Conservation (phyloP, 2,888 invertebrate species). For the Drosophila fungiperda region DNA sequence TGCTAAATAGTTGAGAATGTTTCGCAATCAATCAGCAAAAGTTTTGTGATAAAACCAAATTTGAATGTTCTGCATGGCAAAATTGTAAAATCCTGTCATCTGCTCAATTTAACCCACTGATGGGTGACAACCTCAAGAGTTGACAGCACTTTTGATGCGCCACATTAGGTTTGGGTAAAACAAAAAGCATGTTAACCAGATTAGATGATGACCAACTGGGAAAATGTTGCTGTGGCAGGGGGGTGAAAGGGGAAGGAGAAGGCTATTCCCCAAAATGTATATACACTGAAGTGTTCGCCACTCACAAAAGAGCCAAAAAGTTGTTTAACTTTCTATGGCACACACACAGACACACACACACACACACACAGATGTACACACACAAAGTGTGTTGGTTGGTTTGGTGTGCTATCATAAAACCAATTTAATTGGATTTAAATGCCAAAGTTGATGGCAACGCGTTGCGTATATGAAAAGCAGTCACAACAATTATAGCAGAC, state of each 20-base stretch:
- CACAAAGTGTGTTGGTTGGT: conserved; percentile 5
- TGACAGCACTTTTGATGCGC: conserved; percentile 54
- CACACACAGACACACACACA: conserved; percentile 8
- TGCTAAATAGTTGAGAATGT: neutral
- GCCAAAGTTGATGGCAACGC: conserved; percentile 55
- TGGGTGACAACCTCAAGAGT: conserved; percentile 46
- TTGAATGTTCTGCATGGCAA: conserved; percentile 33
- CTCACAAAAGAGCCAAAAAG: conserved; percentile 15
- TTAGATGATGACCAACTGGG: conserved; percentile 49
- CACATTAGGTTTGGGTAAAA: conserved; percentile 62
- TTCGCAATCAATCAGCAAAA: conserved; percentile 40
- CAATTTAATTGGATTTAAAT: conserved; percentile 77
- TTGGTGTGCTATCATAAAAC: conserved; percentile 51
- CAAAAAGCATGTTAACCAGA: conserved; percentile 58
- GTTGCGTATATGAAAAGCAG: conserved; percentile 36
- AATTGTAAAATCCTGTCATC: conserved; percentile 35
- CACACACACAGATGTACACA: neutral
- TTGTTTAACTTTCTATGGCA: conserved; percentile 6
- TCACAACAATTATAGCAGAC: conserved; percentile 63
- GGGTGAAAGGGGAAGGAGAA: neutral
- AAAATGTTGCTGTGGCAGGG: neutral
- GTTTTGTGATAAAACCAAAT: conserved; percentile 10
- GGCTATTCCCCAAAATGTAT: conserved; percentile 19
- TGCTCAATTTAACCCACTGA: conserved; percentile 49
- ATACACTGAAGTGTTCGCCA: conserved; percentile 30